Base-by-base conservation (phyloP, 35 echinoderm and acorn worm species). In the Stichopus chloronotus region DNA sequence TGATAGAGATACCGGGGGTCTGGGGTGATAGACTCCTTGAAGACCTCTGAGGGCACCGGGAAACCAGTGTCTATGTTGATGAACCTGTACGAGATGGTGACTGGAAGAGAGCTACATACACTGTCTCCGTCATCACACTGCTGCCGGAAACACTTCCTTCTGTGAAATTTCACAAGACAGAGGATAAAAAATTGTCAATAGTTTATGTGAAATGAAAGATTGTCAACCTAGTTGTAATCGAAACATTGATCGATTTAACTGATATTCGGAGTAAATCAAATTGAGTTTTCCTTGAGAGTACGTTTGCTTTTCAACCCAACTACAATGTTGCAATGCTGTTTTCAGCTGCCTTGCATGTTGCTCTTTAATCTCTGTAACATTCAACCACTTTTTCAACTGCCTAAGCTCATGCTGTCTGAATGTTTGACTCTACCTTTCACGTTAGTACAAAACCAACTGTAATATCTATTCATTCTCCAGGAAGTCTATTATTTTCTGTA, bases 1-100 rank as follows among this genome's bases (percentile, higher is more conserved):
- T 94, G 53, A 61, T 94, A 94, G 4, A 57, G 56, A 61, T 91
- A 91, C 23, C 87, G 56, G 25, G 87, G 30, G 22, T 94, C 78
- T 9, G 93, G 93, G 1, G 87, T 84, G 23, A 89, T 89, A 19
- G 93, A 91, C 57, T 91, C 61, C 55, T 81, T 83, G 88, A 91
- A 94, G 10, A 94, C 21, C 55, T 83, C 88, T 54, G 63, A 79
- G 7, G 93, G 93, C n/a, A 94, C 81, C 9, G 55, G 56, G 55
- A 65, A 81, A 58, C 88, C 78, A 1, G 93, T 76, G 78, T 83
- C 55, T 58, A 91, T 71, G 53, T 43, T 91, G 60, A 94, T 60
- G 79, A 91, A 94, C 6, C 63, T 90, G 88, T 84, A 79, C 9
- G 78, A 82, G 79, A 94, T 94, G 5, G 93, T 83, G 10, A 25